Conservation (phyloP, 30 jellyfish, hydroid and myxozoan genomes). For the Hydractinia symbiolongicarpus region DNA sequence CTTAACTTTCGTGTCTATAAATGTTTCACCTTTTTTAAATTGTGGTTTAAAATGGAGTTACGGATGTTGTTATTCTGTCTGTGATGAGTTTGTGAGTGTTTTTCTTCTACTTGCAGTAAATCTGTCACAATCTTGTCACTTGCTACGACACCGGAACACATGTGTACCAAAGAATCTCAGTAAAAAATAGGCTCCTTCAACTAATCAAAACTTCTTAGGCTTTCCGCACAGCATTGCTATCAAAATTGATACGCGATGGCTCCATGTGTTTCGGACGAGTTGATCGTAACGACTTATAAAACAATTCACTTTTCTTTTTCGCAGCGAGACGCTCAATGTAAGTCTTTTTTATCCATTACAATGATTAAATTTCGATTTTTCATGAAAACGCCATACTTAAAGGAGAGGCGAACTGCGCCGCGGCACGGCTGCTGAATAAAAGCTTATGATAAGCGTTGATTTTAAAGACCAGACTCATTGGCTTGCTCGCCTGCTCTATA, state of each 20-base stretch:
- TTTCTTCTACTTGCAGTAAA: conserved; percentile 30
- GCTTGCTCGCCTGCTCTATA: too few species aligned
- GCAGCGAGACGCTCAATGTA: too few species aligned
- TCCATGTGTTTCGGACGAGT: conserved; percentile 40
- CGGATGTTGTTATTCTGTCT: conserved; percentile 28
- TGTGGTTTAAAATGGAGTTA: conserved; percentile 12
- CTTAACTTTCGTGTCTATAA: conserved; percentile 31
- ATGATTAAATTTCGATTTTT: too few species aligned
- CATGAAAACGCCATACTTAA: too few species aligned
- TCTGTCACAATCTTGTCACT: conserved; percentile 35
- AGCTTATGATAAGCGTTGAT: too few species aligned
- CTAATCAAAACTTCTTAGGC: conserved; percentile 4
- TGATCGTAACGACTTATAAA: too few species aligned
- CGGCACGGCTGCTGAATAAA: too few species aligned
- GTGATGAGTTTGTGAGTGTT: conserved; percentile 17
- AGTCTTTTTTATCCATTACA: too few species aligned
- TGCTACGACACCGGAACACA: conserved; percentile 44
- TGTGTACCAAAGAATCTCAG: conserved; percentile 19
- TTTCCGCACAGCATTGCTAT: conserved; percentile 21
- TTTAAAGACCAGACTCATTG: too few species aligned
- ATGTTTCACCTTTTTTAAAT: conserved; percentile 31
- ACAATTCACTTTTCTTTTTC: too few species aligned
- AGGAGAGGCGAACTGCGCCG: too few species aligned
- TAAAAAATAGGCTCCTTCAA: conserved; percentile 58
- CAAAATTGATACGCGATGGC: conserved; percentile 33